Base-by-base conservation (phyloP, 2,797 vertebrate species). In the Alauda arvensis region DNA sequence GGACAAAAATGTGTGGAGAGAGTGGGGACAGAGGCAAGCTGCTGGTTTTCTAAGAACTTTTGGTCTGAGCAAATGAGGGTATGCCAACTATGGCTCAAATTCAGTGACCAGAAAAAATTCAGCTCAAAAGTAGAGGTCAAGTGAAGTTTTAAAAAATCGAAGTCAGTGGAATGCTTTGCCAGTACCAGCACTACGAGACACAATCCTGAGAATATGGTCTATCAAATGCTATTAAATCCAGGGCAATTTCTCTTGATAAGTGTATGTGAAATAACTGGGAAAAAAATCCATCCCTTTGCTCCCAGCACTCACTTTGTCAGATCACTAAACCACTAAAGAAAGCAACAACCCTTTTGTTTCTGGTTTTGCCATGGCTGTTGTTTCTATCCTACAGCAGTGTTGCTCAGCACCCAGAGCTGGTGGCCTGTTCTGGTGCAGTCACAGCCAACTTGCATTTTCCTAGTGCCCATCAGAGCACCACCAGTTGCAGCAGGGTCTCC, bases 241-340 rank as follows among this genome's bases (percentile, higher is more conserved):
- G 19, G 24, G 23, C 37, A 37, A 18, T 37, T 56, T 48, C 25
- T 83, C 39, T 59, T 34, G 28, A 4, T 33, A 24, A 1, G 0
- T 24, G 17, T 14, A 61, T 40, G 18, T 0, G 0, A 55, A 82
- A 12, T 49, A 55, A 53, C 5, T 12, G 21, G 26, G 19, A 15
- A 34, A 85, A 76, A 71, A 25, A 5, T 9, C 51, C 53, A 34
- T 9, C 26, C 31, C 31, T 77, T 61, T 53, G 24, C 66, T 45
- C 40, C 24, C 40, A 37, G 68, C 15, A 71, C 48, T 28, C 39
- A 31, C 52, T 86, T 48, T 43, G 13, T 24, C 18, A 67, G 29
- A 17, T 45, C 31, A 18, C 69, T 55, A 43, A 77, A 37, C n/a
- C 12, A 37, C 40, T n/a, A 18, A 6, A 74, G 42, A 52, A 62